Conservation (phyloP, 2,797 vertebrate genomes). For the Sparidentex hasta region DNA sequence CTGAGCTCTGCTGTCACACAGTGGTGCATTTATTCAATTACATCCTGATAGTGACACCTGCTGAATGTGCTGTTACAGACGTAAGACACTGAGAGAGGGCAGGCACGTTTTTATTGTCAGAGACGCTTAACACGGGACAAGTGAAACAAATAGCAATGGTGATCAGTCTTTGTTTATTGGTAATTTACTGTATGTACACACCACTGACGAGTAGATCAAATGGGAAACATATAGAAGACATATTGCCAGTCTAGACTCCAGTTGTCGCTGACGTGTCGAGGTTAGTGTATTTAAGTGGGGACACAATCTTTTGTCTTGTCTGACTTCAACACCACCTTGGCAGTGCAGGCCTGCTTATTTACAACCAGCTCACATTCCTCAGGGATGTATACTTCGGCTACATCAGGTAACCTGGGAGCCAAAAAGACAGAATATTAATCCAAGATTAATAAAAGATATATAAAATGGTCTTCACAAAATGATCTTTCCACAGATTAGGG, state of each 20-base stretch:
- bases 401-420: constrained; percentile 40
- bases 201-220: not conserved
- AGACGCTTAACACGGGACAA: constrained; percentile 3
- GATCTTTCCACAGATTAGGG: not conserved
- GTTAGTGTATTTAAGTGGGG: not conserved
- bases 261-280: not conserved
- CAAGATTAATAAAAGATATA: not conserved
- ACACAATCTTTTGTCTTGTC: constrained; percentile 58
- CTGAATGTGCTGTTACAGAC: constrained; percentile 3
- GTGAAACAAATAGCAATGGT: not conserved
- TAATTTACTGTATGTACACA: not conserved
- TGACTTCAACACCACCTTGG: constrained; percentile 46
- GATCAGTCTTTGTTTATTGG: constrained; percentile 12
- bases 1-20: constrained; percentile 78
- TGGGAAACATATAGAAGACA: not conserved
- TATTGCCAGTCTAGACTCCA: not conserved
- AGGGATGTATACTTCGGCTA: rapidly evolving
- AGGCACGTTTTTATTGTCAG: constrained; percentile 31
- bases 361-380: constrained; percentile 60
- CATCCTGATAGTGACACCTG: constrained; percentile 53
- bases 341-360: constrained; percentile 55
- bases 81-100: not conserved
- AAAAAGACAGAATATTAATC: constrained; percentile 5
- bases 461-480: not conserved
- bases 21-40: constrained; percentile 71